Base-by-base conservation (phyloP, 2,797 vertebrate genomes). In the Limosa lapponica region DNA sequence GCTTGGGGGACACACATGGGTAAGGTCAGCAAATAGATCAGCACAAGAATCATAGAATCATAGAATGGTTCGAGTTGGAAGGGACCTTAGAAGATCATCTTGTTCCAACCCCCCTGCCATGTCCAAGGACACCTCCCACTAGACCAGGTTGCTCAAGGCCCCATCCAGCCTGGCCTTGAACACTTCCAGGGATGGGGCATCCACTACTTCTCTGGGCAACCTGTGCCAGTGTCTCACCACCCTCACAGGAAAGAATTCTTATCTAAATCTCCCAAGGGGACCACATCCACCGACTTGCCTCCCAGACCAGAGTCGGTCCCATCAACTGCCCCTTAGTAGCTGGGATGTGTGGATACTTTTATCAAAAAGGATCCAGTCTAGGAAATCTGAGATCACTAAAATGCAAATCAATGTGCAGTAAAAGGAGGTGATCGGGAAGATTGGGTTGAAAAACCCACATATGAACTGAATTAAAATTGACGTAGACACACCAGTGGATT, bases 1-100 rank as follows among this genome's bases (percentile, higher is more conserved):
- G 32, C 39, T 49, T 34, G 39, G 32, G 44, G 27, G 2, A 24
- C 8, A 4, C 0, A 0, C 0, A 0, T 10, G 13, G 37, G 32
- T 58, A 25, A 44, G 9, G 8, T 30, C 28, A 90, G 73, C 43
- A 87, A 43, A n/a, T 1, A 54, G 36, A 3, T 5, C 15, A 79
- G 57, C n/a, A 27, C 34, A 44, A 37, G 24, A 4, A 54, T 54
- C 7, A 54, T 18, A 32, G 51, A 52, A 24, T 48, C 46, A 48
- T 22, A 12, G 48, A 49, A 32, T 54, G 51, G 28, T 54, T 54
- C 6, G 16, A 32, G 16, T 54, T 54, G 11, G 16, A 54, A 54
- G 51, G 51, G 51, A 52, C 51, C 28, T 52, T 28, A 52, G 46
- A 52, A 52, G 16, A 30, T 48, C 13, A 24, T 48, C 46, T 48